Percentiles rank a stretch among this genome's conserved stretches.
phyloP scores from a whole-genome alignment of 2,797 vertebrate species.

The Selene dorsalis region DNA sequence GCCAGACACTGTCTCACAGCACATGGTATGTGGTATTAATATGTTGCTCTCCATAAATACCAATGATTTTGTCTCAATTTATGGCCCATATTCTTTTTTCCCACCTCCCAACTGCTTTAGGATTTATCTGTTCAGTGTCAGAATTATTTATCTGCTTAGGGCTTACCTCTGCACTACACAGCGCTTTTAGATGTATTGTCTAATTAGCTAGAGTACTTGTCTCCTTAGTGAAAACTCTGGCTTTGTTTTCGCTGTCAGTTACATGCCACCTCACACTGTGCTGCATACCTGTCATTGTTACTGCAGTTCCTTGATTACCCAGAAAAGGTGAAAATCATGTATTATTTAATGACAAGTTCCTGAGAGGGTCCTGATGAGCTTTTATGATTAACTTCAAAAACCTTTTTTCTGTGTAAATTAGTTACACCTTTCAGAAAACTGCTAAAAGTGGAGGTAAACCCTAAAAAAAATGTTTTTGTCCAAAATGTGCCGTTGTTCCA shows the following conservation, averaged over 20 bases:
- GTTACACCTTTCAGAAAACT: constrained; percentile 12
- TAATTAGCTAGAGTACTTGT: constrained; percentile 53
- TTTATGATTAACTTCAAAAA: constrained; percentile 40
- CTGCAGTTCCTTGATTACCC: constrained; percentile 38
- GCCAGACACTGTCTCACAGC: not conserved
- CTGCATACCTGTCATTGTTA: constrained; percentile 24
- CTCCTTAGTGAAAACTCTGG: constrained; percentile 41
- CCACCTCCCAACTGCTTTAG: constrained; percentile 14
- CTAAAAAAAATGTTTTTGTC: not conserved
- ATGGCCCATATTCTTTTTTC: not conserved
- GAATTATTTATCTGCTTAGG: constrained; percentile 47
- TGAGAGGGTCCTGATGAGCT: constrained; percentile 41
- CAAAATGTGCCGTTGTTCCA: not conserved
- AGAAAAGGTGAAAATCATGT: constrained; percentile 50
- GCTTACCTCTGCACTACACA: constrained; percentile 11
- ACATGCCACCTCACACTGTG: constrained; percentile 38
- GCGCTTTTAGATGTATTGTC: constrained; percentile 28
- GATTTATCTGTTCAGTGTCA: constrained; percentile 29
- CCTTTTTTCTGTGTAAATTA: constrained; percentile 7
- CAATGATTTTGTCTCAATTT: constrained; percentile 9
- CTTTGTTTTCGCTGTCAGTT: constrained; percentile 58
- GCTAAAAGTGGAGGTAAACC: constrained; percentile 3
- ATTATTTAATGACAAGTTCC: constrained; percentile 61
- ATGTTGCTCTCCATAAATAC: constrained; percentile 27
- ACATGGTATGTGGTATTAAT: not conserved